Conservation (phyloP, 2,888 invertebrate genomes). For the Xanthorhoe designata region DNA sequence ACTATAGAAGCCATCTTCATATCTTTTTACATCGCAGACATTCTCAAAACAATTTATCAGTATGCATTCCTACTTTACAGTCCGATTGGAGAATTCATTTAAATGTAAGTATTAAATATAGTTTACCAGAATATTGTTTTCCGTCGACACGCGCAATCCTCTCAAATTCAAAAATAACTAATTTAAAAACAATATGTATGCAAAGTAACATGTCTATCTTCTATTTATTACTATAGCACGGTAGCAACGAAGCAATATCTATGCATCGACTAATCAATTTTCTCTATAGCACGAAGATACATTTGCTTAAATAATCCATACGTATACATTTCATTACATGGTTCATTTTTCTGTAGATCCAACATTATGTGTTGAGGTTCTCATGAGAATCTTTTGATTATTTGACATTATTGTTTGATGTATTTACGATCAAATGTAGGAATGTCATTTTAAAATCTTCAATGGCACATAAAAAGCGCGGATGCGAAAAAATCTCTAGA, state of each 20-base stretch:
- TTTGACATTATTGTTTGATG: neutral
- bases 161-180: conserved; percentile 20
- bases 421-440: neutral
- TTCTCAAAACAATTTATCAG: conserved; percentile 6
- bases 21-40: conserved; percentile 23
- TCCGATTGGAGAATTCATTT: conserved; percentile 6
- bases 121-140: conserved; percentile 17
- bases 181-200: conserved; percentile 51
- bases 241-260: conserved; percentile 53
- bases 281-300: conserved; percentile 51
- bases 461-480: neutral
- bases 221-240: conserved; percentile 50
- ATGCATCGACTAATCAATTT: conserved; percentile 58
- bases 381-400: conserved; percentile 45
- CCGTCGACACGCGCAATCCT: conserved; percentile 18
- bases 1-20: conserved; percentile 22
- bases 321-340: conserved; percentile 60
- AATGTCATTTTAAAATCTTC: neutral
- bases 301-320: conserved; percentile 66
- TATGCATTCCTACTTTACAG: neutral
- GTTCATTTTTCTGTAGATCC: conserved; percentile 49
- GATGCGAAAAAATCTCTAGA: conserved; percentile 22
- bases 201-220: conserved; percentile 45
- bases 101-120: conserved; percentile 8
- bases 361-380: conserved; percentile 43